Conservation (phyloP, 2,797 vertebrate species). For the Poecilia wingei region DNA sequence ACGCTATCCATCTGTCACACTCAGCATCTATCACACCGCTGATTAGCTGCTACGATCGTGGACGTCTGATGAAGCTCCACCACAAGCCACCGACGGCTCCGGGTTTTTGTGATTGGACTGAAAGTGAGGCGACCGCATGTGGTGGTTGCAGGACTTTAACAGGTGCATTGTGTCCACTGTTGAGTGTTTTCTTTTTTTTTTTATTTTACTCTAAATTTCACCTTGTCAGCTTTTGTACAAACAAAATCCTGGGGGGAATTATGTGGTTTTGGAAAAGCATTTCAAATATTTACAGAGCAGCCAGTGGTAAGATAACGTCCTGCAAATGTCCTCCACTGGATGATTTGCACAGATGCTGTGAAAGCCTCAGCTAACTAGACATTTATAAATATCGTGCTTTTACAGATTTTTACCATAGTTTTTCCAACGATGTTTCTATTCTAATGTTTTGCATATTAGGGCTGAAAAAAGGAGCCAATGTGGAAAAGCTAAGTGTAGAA, state of each 20-base stretch:
- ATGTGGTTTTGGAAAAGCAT: neutral
- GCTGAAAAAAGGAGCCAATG: neutral
- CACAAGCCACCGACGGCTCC: neutral
- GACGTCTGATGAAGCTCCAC: slow-evolving; percentile 37
- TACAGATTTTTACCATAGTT: neutral
- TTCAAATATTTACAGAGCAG: slow-evolving; percentile 1
- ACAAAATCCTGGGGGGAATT: slow-evolving; percentile 11
- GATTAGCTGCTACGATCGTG: slow-evolving; percentile 37
- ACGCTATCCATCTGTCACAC: slow-evolving; percentile 45
- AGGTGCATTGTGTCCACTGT: slow-evolving; percentile 22
- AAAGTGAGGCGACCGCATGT: neutral
- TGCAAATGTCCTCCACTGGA: neutral
- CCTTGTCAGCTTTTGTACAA: neutral
- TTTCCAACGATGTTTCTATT: neutral
- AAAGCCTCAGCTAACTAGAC: neutral
- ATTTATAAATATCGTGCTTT: neutral
- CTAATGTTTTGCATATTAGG: neutral
- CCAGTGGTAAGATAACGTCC: neutral
- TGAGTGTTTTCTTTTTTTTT: neutral
- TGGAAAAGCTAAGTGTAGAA: neutral
- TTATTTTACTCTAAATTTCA: slow-evolving; percentile 1
- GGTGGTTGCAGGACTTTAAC: slow-evolving; percentile 23
- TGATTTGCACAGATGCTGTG: neutral
- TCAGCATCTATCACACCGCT: slow-evolving; percentile 20
- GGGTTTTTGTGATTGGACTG: slow-evolving; percentile 34